Evolutionary conservation across 2,797 vertebrate genomes (phyloP).

Genomic region (Tarsius wallacei): DNA sequence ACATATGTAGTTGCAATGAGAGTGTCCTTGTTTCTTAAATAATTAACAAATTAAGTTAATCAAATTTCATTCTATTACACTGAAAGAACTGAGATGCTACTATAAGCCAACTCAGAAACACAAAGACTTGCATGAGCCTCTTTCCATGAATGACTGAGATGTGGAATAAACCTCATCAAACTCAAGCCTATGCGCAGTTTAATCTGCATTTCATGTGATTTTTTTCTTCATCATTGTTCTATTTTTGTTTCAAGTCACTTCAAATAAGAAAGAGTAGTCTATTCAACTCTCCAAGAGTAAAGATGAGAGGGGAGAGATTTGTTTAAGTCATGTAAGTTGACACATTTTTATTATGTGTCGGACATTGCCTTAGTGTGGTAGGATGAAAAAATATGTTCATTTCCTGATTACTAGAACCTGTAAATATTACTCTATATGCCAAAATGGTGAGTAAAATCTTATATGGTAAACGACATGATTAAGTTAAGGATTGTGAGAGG

Average conservation of each 20-base stretch:
- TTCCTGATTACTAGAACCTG: neutral
- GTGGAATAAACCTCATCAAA: slow-evolving; percentile 82
- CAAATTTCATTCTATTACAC: slow-evolving; percentile 87
- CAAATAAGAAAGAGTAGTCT: neutral
- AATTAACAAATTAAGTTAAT: slow-evolving; percentile 88
- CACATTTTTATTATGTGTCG: neutral
- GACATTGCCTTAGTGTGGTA: neutral
- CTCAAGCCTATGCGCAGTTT: slow-evolving; percentile 11
- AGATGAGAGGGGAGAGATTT: neutral
- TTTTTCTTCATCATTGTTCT: slow-evolving; percentile 35
- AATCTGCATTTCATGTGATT: slow-evolving; percentile 80
- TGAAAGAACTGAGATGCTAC: slow-evolving; percentile 84
- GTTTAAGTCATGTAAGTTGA: neutral
- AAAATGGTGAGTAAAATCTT: neutral
- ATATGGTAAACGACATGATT: neutral
- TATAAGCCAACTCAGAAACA: slow-evolving; percentile 83
- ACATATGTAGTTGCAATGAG: slow-evolving; percentile 83
- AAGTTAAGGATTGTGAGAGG: neutral
- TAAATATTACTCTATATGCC: neutral
- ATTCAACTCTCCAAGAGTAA: neutral
- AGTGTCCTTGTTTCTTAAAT: slow-evolving; percentile 88
- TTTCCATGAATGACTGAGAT: slow-evolving; percentile 86
- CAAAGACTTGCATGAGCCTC: slow-evolving; percentile 78
- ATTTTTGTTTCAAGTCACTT: neutral
- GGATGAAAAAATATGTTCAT: neutral